A percentile compares a stretch with the other conserved stretches of the same genome.
Conservation (phyloP, 2,797 vertebrate genomes). For the Sebastes cheni region DNA sequence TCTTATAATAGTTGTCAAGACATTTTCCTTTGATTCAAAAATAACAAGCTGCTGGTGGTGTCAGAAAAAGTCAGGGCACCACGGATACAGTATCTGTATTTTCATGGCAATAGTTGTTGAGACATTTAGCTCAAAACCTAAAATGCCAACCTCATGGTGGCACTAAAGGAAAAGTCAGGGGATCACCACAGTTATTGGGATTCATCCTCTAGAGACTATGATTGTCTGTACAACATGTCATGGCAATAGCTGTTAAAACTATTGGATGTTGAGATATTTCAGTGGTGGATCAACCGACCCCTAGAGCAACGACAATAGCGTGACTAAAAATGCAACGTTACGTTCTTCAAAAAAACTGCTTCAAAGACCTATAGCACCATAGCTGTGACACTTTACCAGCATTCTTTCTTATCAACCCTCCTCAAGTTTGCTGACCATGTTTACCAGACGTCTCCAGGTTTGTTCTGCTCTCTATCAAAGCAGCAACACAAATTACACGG, state of each 20-base stretch:
- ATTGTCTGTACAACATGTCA: neutral
- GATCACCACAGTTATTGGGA: neutral
- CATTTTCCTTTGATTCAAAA: no score
- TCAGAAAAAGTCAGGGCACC: neutral
- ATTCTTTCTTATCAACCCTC: conserved; percentile 13
- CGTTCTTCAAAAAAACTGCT: neutral
- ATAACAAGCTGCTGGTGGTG: no score
- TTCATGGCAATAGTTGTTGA: neutral
- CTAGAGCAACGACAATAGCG: accelerated
- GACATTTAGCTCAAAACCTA: neutral
- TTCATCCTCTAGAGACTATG: no score
- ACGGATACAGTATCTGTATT: neutral
- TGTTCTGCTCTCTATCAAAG: conserved; percentile 24
- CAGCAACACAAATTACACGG: conserved; percentile 26
- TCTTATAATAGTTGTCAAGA: no score
- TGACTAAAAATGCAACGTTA: neutral
- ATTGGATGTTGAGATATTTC: no score
- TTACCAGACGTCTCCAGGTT: conserved; percentile 12
- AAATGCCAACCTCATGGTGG: neutral
- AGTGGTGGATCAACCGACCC: neutral
- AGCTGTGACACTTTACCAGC: neutral
- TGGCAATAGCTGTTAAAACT: neutral
- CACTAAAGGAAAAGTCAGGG: neutral
- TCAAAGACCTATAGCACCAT: neutral
- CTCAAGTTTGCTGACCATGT: conserved; percentile 7